phyloP scores from a whole-genome alignment of 2,797 vertebrate genomes.

The Margarornis squamiger region DNA sequence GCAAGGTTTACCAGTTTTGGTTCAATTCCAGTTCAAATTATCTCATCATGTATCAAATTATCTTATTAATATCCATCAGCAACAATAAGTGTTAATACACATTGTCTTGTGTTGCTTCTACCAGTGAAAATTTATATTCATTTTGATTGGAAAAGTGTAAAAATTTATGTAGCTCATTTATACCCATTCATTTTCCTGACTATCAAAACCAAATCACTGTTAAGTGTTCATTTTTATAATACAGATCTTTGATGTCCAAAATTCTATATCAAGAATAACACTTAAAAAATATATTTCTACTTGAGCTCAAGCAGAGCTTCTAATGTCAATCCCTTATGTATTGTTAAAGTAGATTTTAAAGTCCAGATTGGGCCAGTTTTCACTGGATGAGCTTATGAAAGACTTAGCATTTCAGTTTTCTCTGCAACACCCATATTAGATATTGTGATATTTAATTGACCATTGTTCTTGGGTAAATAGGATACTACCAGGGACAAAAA shows the following conservation, averaged over 20 bases:
- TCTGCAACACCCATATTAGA: not conserved
- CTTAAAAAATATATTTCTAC: not conserved
- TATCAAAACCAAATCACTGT: not conserved
- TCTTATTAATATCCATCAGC: not conserved
- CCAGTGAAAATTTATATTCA: not conserved
- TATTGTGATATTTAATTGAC: not conserved
- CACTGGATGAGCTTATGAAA: not conserved
- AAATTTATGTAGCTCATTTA: not conserved
- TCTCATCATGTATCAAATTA: not conserved
- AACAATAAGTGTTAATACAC: not conserved
- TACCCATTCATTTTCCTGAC: not conserved
- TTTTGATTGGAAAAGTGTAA: not conserved
- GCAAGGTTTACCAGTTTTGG: not conserved
- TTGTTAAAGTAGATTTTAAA: not conserved
- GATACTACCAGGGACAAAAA: not conserved
- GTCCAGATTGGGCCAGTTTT: not conserved
- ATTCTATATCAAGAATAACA: not conserved
- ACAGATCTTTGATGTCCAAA: not conserved
- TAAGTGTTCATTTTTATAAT: not conserved
- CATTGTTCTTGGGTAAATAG: not conserved
- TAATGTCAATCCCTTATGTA: not conserved
- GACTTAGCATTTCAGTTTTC: not conserved
- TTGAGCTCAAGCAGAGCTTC: not conserved
- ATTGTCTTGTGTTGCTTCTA: not conserved
- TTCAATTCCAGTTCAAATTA: not conserved